Evolutionary conservation across 2,113 vertebrate species (phyloP).

Genomic region (Rana temporaria): DNA sequence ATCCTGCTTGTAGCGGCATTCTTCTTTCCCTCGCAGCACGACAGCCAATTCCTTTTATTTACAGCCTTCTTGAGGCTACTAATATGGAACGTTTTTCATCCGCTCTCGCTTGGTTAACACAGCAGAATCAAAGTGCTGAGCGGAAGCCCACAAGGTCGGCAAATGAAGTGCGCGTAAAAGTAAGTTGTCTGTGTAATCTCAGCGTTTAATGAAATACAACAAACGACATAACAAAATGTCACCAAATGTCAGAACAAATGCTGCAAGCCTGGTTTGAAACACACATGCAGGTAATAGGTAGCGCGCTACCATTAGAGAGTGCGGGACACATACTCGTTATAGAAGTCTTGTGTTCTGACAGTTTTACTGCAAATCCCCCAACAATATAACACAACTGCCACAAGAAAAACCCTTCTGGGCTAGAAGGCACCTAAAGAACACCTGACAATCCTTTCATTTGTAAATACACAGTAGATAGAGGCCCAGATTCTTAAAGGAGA

Average conservation of each 20-base stretch:
- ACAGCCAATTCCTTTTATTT: conserved; percentile 6
- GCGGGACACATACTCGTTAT: too few relatives aligned
- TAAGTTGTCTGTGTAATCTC: conserved; percentile 16
- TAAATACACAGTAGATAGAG: too few relatives aligned
- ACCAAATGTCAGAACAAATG: not conserved
- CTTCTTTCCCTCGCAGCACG: not conserved
- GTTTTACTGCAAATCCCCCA: too few relatives aligned
- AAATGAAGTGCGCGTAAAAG: not conserved
- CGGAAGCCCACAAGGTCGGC: conserved; percentile 14
- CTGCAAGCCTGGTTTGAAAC: too few relatives aligned
- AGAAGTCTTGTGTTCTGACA: too few relatives aligned
- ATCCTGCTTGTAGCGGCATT: not conserved
- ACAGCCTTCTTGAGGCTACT: not conserved
- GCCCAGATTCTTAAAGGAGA: too few relatives aligned
- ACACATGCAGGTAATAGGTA: too few relatives aligned
- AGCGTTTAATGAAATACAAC: not conserved
- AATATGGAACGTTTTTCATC: conserved; percentile 15
- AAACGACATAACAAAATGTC: not conserved
- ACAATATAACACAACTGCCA: too few relatives aligned
- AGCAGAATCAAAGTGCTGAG: conserved; percentile 5
- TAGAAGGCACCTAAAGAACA: too few relatives aligned
- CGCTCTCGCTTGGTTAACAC: not conserved
- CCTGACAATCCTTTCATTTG: too few relatives aligned
- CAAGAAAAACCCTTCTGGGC: too few relatives aligned
- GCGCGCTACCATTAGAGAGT: too few relatives aligned